phyloP scores from a whole-genome alignment of 2,797 vertebrate genomes.

The Echeneis naucrates region DNA sequence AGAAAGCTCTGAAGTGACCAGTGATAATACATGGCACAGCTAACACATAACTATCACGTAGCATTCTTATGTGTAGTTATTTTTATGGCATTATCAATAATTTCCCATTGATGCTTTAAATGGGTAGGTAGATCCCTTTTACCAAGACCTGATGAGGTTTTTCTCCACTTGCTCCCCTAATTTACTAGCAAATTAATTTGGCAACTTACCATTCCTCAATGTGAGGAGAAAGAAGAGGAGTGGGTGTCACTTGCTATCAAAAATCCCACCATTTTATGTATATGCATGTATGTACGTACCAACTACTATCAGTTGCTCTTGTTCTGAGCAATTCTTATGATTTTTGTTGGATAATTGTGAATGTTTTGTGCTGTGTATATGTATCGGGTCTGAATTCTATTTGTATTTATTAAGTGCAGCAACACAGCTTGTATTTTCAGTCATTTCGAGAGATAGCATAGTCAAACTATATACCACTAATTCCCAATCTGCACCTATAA shows the following conservation, averaged over 20 bases:
- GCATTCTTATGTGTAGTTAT: background rate
- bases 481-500: background rate
- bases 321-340: background rate
- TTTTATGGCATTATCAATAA: background rate
- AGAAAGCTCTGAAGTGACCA: constrained; percentile 11
- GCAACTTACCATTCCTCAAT: background rate
- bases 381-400: background rate
- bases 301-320: no score
- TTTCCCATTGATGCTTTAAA: background rate
- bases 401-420: background rate
- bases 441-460: no score
- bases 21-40: background rate
- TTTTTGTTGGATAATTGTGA: background rate
- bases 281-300: no score
- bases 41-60: no score
- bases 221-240: background rate
- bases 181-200: background rate
- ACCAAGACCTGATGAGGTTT: background rate
- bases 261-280: background rate
- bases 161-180: background rate
- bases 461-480: background rate
- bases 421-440: constrained; percentile 1
- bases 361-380: no score
- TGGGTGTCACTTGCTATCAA: background rate
- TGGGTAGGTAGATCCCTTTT: background rate